Base-by-base conservation (phyloP, 2,797 vertebrate species). In the Hemitrygon akajei region DNA sequence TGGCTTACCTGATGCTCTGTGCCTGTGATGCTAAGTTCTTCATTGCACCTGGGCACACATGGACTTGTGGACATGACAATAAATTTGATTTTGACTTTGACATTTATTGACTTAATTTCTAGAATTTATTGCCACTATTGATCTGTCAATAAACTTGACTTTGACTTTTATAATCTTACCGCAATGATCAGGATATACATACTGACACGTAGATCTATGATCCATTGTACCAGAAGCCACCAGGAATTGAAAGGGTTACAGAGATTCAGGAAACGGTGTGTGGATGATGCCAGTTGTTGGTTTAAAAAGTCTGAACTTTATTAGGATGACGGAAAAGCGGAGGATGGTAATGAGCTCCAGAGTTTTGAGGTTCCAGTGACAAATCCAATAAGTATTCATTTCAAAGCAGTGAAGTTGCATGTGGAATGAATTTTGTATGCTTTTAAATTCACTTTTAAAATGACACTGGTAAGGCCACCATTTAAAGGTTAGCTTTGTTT, bases 281-380 rank as follows among this genome's bases (percentile, higher is more conserved):
- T 4, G 30, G 82, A 86, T 63, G 56, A 63, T 60, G 58, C 5
- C 27, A 66, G 18, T 16, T 30, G 5, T 66, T 66, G 60, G 40
- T 5, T 89, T 89, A 66, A 20, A 12, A 63, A 63, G 56, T 87
- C 56, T 63, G 58, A 66, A 66, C 66, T 66, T 89, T 34, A 89
- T 66, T 89, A 16, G 10, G 58, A 89, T 30, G 58, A 18, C 34
- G 86, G 60, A 89, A 66, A 63, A 14, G 18, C 60, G 66, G 60
- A 22, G 7, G 7, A 20, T 1, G 16, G 60, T 18, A 89, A 60
- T 0, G 16, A 89, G 14, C 10, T 34, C 27, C 58, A 89, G 86
- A 66, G n/a, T 63, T 66, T 66, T 89, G 86, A 89, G n/a, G 86
- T 66, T 89, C 60, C 34, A 89, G 86, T 12, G n/a, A 87, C 11